Evolutionary conservation across 2,888 invertebrate genomes (phyloP).

Genomic region (Hydrotaea cyrtoneurina): DNA sequence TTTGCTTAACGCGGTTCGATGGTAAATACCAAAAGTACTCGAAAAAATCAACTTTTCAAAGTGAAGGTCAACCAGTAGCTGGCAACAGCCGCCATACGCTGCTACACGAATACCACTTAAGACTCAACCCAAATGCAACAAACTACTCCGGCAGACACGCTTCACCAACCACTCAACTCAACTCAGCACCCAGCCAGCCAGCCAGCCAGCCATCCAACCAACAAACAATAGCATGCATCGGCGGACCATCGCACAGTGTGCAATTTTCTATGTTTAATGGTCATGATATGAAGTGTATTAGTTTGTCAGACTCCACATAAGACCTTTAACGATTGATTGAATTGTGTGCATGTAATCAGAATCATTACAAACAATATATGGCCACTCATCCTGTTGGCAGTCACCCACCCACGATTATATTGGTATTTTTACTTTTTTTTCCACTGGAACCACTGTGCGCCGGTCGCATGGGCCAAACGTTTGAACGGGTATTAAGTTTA

Average conservation of each 20-base stretch:
- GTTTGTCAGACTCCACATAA: no score
- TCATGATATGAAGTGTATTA: no score
- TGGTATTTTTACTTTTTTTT: no score
- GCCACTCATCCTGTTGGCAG: no score
- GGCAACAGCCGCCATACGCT: background rate
- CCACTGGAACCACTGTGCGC: no score
- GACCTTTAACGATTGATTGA: no score
- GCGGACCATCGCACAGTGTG: background rate
- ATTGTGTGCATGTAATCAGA: no score
- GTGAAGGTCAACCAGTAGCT: conserved; percentile 63
- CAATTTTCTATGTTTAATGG: no score
- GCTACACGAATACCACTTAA: background rate
- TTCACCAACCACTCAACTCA: background rate
- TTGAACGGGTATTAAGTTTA: conserved; percentile 33
- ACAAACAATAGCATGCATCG: background rate
- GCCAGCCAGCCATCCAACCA: background rate
- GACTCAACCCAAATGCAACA: background rate
- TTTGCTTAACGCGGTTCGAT: no score
- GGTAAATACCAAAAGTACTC: conserved; percentile 10
- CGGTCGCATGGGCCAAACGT: conserved; percentile 45
- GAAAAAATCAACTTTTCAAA: conserved; percentile 59
- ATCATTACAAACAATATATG: no score
- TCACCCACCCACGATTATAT: no score
- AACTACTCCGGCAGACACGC: background rate
- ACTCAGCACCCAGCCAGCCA: background rate